phyloP scores from a whole-genome alignment of 2,888 invertebrate genomes.

The Diabrotica balteata region DNA sequence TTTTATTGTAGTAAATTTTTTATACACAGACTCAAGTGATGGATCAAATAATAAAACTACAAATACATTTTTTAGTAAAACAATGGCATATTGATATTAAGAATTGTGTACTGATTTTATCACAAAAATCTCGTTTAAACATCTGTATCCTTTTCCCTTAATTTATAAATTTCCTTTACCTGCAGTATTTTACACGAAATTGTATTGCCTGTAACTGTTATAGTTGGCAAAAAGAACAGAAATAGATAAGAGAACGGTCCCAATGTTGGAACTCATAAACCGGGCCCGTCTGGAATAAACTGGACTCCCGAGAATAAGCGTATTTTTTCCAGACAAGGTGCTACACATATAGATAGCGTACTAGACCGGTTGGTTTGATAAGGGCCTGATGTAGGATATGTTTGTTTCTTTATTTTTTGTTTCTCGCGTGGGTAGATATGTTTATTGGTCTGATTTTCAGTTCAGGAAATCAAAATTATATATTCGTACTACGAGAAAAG shows the following conservation, averaged over 20 bases:
- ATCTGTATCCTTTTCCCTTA: constrained; percentile 5
- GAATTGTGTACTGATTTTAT: too few species aligned
- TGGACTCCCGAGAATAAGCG: constrained; percentile 24
- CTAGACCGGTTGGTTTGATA: constrained; percentile 3
- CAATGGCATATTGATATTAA: too few species aligned
- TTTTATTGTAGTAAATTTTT: too few species aligned
- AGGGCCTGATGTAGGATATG: background rate
- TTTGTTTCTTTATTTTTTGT: background rate
- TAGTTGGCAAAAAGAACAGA: constrained; percentile 21
- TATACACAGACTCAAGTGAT: too few species aligned
- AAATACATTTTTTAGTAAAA: too few species aligned
- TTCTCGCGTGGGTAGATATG: background rate
- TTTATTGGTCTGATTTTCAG: background rate
- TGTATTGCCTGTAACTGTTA: constrained; percentile 21
- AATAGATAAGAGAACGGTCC: constrained; percentile 18
- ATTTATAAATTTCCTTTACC: constrained; percentile 18
- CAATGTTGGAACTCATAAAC: constrained; percentile 18
- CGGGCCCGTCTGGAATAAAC: constrained; percentile 20
- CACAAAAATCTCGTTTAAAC: too few species aligned
- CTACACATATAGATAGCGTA: constrained; percentile 21
- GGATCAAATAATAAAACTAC: too few species aligned
- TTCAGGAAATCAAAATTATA: background rate
- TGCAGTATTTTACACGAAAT: constrained; percentile 13
- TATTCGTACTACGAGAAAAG: background rate
- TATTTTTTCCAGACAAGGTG: constrained; percentile 23